phyloP scores from a whole-genome alignment of 2,113 vertebrate species.

The Menura novaehollandiae region DNA sequence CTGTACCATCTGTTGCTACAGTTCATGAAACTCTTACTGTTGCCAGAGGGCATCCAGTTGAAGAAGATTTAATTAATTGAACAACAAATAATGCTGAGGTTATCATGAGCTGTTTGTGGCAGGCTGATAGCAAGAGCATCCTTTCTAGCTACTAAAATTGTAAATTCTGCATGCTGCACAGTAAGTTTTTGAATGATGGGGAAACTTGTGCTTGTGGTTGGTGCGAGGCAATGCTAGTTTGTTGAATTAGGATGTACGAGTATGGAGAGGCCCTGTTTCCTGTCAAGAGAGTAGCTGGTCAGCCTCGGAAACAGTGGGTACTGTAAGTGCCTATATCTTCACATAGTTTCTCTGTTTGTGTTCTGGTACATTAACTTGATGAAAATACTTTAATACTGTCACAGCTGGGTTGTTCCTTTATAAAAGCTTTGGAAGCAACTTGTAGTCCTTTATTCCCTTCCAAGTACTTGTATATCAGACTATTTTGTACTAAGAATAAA shows the following conservation, averaged over 20 bases:
- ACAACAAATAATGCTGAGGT: background rate
- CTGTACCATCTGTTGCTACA: background rate
- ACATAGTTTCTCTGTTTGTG: background rate
- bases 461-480: background rate
- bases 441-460: background rate
- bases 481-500: background rate
- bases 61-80: background rate
- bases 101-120: background rate
- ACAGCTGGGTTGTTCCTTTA: background rate
- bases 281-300: background rate
- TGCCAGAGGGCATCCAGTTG: background rate
- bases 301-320: fast-evolving
- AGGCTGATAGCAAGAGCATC: background rate
- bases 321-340: background rate
- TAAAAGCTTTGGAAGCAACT: background rate
- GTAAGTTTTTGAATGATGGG: background rate
- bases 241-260: background rate
- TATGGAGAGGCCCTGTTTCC: background rate
- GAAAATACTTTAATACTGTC: background rate
- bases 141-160: background rate
- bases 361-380: background rate
- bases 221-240: background rate
- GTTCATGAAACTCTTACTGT: background rate
- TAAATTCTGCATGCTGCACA: background rate
- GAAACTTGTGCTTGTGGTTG: background rate